Percentiles rank a stretch among this genome's conserved stretches.
Evolutionary conservation across 2,797 vertebrate genomes (phyloP).

Genomic region (Triplophysa bombifrons): DNA sequence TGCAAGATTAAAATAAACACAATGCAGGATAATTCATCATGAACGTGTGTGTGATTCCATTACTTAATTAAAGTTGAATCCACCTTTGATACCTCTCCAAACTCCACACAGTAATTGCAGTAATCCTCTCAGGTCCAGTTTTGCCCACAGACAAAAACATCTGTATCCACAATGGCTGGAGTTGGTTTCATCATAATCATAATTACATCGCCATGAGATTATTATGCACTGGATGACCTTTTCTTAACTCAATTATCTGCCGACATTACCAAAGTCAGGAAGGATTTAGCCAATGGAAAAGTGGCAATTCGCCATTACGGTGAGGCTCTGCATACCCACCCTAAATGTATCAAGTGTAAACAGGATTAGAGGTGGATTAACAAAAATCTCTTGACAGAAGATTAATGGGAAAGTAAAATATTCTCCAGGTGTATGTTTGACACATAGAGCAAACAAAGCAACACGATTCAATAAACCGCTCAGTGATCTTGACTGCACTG

Average conservation of each 20-base stretch:
- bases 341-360: slow-evolving; percentile 45
- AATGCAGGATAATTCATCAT: slow-evolving; percentile 41
- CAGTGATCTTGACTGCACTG: not conserved
- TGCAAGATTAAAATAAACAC: slow-evolving; percentile 31
- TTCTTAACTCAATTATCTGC: slow-evolving; percentile 65
- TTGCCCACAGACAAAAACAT: slow-evolving; percentile 42
- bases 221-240: slow-evolving; percentile 63
- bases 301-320: slow-evolving; percentile 27
- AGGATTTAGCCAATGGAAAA: slow-evolving; percentile 56
- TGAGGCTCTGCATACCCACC: not conserved
- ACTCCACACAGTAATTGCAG: slow-evolving; percentile 29
- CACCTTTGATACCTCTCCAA: slow-evolving; percentile 45
- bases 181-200: slow-evolving; percentile 44
- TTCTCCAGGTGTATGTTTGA: slow-evolving; percentile 42
- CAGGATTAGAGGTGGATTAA: slow-evolving; percentile 49
- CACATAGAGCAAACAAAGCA: slow-evolving; percentile 32
- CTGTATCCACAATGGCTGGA: slow-evolving; percentile 15
- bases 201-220: slow-evolving; percentile 65
- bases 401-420: slow-evolving; percentile 35
- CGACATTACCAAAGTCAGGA: slow-evolving; percentile 48
- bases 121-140: slow-evolving; percentile 31
- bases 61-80: slow-evolving; percentile 49
- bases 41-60: slow-evolving; percentile 42
- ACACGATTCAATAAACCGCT: not conserved
- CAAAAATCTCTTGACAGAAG: slow-evolving; percentile 42